Evolutionary conservation across 1,140 invertebrate genomes (phyloP).

Genomic region (Bombus pascuorum): DNA sequence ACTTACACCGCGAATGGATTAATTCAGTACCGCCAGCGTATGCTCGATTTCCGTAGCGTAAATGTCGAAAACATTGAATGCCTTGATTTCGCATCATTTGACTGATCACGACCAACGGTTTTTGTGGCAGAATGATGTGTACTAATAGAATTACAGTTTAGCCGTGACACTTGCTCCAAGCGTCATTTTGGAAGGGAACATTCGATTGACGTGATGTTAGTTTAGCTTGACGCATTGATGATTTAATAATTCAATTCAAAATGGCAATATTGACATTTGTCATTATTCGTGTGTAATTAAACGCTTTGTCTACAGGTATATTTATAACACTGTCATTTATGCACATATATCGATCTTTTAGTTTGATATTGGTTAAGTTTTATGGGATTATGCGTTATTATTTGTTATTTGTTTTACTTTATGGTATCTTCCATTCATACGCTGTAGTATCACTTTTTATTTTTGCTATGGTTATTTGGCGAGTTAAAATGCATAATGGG

Average conservation of each 20-base stretch:
- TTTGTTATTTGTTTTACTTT: not conserved
- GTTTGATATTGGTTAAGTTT: no score
- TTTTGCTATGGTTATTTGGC: not conserved
- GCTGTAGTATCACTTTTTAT: not conserved
- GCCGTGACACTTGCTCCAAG: no score
- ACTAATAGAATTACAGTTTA: not conserved
- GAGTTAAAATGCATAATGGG: no score
- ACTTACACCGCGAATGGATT: constrained; percentile 1
- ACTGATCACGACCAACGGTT: not conserved
- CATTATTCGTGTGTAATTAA: not conserved
- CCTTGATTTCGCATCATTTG: not conserved
- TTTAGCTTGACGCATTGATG: not conserved
- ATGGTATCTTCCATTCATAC: no score
- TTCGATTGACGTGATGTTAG: not conserved
- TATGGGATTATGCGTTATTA: no score
- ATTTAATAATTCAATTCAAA: not conserved
- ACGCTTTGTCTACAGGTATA: not conserved
- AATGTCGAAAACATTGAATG: not conserved
- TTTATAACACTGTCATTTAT: no score
- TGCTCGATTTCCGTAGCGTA: not conserved
- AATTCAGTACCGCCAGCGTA: not conserved
- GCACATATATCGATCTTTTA: no score
- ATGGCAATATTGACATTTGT: not conserved
- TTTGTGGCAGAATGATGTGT: not conserved
- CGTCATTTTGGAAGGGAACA: not conserved